Percentiles rank a stretch among this genome's conserved stretches.
These are phyloP conservation scores for Holotrichia oblita DNA, from an alignment of 1,140 invertebrate genomes.

Conservation along the genomic window DNA sequence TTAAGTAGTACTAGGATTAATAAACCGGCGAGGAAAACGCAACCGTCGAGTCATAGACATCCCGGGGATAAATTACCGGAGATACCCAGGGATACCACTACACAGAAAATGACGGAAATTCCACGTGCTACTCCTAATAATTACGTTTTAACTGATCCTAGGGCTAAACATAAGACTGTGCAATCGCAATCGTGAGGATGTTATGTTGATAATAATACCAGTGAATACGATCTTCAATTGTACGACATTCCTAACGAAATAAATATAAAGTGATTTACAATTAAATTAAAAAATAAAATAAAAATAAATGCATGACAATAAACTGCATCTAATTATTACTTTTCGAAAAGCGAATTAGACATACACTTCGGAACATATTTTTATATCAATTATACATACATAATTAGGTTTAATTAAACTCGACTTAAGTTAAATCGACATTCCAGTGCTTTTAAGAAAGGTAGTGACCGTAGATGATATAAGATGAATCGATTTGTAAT, in stretches of 20 bases:
- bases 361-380: no score
- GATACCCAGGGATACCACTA: conserved; percentile 55
- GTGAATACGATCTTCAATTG: not conserved
- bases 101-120: conserved; percentile 40
- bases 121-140: conserved; percentile 59
- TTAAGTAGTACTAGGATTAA: conserved; percentile 67
- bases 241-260: no score
- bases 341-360: no score
- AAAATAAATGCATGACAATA: no score
- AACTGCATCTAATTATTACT: no score
- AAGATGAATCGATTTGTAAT: conserved; percentile 40
- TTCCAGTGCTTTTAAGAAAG: conserved; percentile 44
- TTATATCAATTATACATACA: no score
- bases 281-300: no score
- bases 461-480: no score
- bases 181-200: conserved; percentile 55
- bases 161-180: conserved; percentile 58
- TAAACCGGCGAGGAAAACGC: conserved; percentile 66
- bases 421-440: conserved; percentile 17
- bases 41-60: conserved; percentile 68
- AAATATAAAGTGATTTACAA: no score
- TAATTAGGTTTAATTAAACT: no score
- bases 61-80: conserved; percentile 68
- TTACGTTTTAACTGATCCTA: conserved; percentile 59
- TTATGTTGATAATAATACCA: no score